These are phyloP conservation scores for Onthophagus sagittarius DNA, from an alignment of 2,888 invertebrate genomes.

Conservation along the genomic window DNA sequence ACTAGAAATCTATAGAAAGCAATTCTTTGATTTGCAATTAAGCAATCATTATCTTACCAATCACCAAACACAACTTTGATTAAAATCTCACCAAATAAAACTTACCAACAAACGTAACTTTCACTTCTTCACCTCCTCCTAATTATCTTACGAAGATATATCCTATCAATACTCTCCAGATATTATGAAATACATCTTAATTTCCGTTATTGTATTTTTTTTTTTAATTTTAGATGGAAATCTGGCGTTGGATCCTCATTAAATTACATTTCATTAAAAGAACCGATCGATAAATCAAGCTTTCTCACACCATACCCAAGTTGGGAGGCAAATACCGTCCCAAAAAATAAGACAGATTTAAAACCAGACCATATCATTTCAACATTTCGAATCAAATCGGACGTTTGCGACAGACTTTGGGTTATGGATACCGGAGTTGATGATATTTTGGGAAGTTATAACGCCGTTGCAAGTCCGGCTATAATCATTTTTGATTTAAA, in stretches of 20 bases:
- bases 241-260: conserved; percentile 67
- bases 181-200: no score
- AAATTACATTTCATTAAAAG: conserved; percentile 59
- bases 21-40: no score
- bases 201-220: not conserved
- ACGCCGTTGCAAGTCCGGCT: conserved; percentile 61
- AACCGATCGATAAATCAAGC: conserved; percentile 63
- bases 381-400: conserved; percentile 69
- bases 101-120: no score
- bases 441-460: conserved; percentile 65
- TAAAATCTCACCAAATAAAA: no score
- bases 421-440: conserved; percentile 76
- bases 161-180: not conserved
- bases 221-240: conserved; percentile 52
- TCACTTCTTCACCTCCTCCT: no score
- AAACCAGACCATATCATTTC: conserved; percentile 62
- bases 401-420: conserved; percentile 78
- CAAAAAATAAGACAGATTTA: conserved; percentile 53
- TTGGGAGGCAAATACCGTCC: conserved; percentile 74
- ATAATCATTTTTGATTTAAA: conserved; percentile 71
- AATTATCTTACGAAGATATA: not conserved
- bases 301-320: conserved; percentile 71
- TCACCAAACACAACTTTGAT: no score
- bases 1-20: no score
- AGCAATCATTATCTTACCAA: no score